These are phyloP conservation scores for Poeciliopsis turneri DNA, from an alignment of 2,797 vertebrate species.

Conservation along the genomic window DNA sequence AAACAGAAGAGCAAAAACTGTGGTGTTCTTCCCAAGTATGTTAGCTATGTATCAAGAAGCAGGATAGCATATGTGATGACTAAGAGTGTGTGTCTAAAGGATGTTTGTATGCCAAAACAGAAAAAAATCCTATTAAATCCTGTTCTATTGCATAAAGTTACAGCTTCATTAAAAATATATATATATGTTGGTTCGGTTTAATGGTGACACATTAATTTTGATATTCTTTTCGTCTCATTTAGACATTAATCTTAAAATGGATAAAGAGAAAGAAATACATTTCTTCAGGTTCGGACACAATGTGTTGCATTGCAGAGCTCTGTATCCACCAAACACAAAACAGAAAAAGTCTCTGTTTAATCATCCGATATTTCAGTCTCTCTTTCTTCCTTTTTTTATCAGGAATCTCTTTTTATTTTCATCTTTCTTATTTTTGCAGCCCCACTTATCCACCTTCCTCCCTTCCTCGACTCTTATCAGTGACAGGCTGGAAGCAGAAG, in stretches of 20 bases:
- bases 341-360: slow-evolving; percentile 45
- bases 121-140: background rate
- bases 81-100: background rate
- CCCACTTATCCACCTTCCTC: slow-evolving; percentile 24
- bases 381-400: slow-evolving; percentile 15
- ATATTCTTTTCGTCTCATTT: background rate
- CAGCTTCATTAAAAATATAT: background rate
- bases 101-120: background rate
- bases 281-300: background rate
- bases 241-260: background rate
- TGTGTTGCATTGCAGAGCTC: background rate
- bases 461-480: slow-evolving; percentile 65
- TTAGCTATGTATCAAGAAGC: background rate
- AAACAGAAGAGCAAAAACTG: background rate
- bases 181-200: background rate
- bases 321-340: slow-evolving; percentile 42
- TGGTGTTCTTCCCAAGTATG: background rate
- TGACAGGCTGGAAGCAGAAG: slow-evolving; percentile 75
- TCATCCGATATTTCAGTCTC: slow-evolving; percentile 45
- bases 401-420: slow-evolving; percentile 34
- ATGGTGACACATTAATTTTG: background rate
- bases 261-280: background rate
- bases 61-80: background rate
- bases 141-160: background rate
- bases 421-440: slow-evolving; percentile 43